Percentiles rank a stretch among this genome's conserved stretches.
Evolutionary conservation across 2,113 vertebrate species (phyloP).

Genomic region (Crypturellus undulatus): DNA sequence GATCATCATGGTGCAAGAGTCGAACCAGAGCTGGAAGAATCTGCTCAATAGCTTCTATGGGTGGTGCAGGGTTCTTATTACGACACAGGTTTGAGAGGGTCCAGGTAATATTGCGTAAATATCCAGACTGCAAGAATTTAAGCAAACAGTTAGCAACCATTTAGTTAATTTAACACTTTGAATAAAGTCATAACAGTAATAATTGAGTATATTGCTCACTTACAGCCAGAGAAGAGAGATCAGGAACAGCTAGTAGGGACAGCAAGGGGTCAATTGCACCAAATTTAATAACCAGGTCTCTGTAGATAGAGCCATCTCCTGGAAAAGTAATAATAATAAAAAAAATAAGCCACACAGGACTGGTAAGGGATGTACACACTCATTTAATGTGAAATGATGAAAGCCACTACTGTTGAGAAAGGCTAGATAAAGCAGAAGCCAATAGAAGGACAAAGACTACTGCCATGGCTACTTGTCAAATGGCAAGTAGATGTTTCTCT

Average conservation of each 20-base stretch:
- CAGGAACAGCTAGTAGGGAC: conserved; percentile 82
- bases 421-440: background rate
- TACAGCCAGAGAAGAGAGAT: conserved; percentile 87
- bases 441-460: background rate
- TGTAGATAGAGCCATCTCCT: conserved; percentile 90
- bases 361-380: background rate
- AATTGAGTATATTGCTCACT: conserved; percentile 60
- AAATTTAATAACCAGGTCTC: conserved; percentile 92
- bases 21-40: conserved; percentile 87
- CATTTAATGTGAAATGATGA: background rate
- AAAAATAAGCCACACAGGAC: background rate
- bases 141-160: background rate
- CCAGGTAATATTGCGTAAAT: conserved; percentile 94
- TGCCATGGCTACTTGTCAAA: background rate
- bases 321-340: background rate
- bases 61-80: conserved; percentile 97
- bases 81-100: conserved; percentile 97
- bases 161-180: background rate
- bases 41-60: conserved; percentile 86
- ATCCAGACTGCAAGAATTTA: conserved; percentile 80
- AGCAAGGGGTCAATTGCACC: conserved; percentile 86
- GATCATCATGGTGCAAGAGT: conserved; percentile 85
- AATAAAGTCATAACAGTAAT: too few relatives aligned
- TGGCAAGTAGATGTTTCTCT: background rate
- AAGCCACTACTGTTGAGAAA: background rate